Conservation (phyloP, 2,113 vertebrate genomes). For the Myiozetetes cayanensis region DNA sequence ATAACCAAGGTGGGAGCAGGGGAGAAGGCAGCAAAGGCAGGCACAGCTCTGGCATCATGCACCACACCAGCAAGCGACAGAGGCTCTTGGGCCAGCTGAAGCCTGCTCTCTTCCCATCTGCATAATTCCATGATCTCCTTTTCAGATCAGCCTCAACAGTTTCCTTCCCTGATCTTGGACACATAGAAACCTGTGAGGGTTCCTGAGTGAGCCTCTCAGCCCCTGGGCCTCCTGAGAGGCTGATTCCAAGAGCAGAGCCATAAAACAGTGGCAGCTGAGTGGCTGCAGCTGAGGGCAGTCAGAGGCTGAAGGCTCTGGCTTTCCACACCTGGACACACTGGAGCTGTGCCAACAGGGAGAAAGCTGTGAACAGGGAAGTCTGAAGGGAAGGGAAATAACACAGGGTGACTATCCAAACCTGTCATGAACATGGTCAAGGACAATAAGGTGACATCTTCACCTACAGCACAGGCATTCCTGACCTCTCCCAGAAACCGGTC, state of each 20-base stretch:
- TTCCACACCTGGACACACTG: not conserved
- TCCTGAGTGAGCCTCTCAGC: not conserved
- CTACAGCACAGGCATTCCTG: not conserved
- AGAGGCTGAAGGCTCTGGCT: not conserved
- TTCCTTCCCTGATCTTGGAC: not conserved
- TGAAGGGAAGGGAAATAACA: not conserved
- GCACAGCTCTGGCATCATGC: not conserved
- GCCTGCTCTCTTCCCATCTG: not conserved
- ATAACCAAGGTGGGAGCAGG: not conserved
- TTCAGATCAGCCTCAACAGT: not conserved
- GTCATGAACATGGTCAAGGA: not conserved
- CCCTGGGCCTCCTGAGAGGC: not conserved
- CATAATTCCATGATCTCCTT: rapidly evolving
- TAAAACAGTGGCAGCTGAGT: not conserved
- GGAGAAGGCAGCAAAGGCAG: not conserved
- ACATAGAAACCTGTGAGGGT: not conserved
- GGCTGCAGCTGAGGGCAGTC: not conserved
- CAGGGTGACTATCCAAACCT: not conserved
- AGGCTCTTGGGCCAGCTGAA: not conserved
- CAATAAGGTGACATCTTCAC: not conserved
- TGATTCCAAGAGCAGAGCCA: not conserved
- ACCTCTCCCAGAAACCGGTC: not conserved
- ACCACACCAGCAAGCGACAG: not conserved
- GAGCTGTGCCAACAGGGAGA: not conserved
- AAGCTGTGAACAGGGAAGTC: not conserved